Conservation (phyloP, 2,888 invertebrate species). For the Copidosoma aretas region DNA sequence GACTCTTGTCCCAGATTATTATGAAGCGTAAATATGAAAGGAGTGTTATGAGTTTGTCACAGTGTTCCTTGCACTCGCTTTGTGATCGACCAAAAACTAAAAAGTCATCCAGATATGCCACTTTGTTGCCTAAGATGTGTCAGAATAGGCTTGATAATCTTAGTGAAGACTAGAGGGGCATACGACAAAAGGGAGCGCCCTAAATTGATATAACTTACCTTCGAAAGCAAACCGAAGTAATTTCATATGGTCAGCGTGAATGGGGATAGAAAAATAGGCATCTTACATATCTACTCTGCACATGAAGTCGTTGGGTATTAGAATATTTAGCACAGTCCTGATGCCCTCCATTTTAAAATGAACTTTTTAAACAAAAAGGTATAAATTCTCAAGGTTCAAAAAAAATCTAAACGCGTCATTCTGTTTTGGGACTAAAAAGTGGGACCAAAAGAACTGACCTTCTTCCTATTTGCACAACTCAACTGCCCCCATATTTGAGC, state of each 20-base stretch:
- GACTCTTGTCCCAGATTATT: background rate
- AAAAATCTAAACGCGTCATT: background rate
- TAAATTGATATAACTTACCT: background rate
- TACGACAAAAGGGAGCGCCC: background rate
- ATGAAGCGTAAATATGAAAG: background rate
- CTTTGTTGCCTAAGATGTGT: background rate
- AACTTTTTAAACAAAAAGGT: background rate
- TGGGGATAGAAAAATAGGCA: background rate
- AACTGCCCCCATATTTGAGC: no score
- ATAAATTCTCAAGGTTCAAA: background rate
- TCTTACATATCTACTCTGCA: background rate
- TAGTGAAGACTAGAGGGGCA: background rate
- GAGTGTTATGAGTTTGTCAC: background rate
- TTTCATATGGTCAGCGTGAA: background rate
- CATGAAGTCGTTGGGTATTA: background rate
- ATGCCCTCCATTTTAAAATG: constrained; percentile 2
- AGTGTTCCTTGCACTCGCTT: background rate
- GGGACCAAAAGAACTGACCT: background rate
- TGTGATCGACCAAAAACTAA: background rate
- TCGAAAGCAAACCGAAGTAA: background rate
- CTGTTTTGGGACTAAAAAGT: background rate
- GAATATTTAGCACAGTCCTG: background rate
- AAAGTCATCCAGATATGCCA: background rate
- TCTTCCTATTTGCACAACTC: no score
- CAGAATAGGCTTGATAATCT: background rate